Evolutionary conservation across 2,113 vertebrate species (phyloP), one percentile per base, ranked within the genome.

Genomic region (Ancistrus triradiatus): DNA sequence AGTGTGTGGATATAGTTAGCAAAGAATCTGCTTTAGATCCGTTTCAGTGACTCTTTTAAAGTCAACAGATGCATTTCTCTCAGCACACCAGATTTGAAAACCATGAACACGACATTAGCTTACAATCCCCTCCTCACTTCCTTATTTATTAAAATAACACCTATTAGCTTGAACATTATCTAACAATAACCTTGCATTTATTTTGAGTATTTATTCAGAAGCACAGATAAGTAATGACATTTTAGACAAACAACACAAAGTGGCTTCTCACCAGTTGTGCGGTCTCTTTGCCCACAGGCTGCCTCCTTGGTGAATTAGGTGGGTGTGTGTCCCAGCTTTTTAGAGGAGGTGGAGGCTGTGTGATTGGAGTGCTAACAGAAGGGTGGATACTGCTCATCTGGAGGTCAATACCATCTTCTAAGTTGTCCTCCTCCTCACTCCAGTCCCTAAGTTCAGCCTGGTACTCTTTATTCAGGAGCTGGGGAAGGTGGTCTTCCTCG

Each of bases 401-500:
- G 43, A 76, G 63, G 66, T 84, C 80, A 14, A 76, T 71, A 17
- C 28, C 27, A 2, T 83, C 68, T 10, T 64, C 70, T 48, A 60
- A 68, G 24, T 82, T 81, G 2, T 33, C 59, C 19, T 80, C 80
- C 47, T 74, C 76, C 71, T 90, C 87, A 2, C 69, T 76, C 69
- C 84, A 90, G 31, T 75, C 75, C 21, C 53, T 80, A 14, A 90
- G 80, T 1, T 82, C 86, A 2, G 68, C 59, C 66, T 80, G 81
- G 57, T 53, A 66, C 24, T 81, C 43, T 3, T n/a, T 74, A 21
- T 90, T 87, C 66, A 94, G 86, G 63, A 95, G 77, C 11, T 94
- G 88, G 7, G 94, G 93, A n/a, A 96, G 77, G 58, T 83, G 94
- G 77, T 98, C 95, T 74, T 98, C 93, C 72, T 98, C 95, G 9